Evolutionary conservation across 1,140 invertebrate species (phyloP).

Genomic region (Caenorhabditis tropicalis): DNA sequence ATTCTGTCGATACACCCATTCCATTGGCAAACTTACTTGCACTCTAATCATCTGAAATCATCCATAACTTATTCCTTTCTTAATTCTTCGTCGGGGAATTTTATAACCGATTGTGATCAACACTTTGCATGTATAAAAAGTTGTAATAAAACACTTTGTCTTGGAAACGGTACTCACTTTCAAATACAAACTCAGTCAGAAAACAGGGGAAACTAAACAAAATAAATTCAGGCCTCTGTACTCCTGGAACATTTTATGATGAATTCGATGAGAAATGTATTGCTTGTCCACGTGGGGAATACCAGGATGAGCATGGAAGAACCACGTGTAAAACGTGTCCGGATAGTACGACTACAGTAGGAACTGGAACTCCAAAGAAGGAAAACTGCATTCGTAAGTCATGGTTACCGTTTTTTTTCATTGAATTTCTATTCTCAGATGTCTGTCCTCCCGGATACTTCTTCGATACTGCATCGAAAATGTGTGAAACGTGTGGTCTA

Average conservation of each 20-base stretch:
- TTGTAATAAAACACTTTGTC: constrained; percentile 4
- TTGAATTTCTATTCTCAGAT: constrained; percentile 17
- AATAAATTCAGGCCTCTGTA: too few species aligned
- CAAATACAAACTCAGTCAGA: neutral
- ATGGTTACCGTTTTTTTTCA: neutral
- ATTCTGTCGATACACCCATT: constrained; percentile 10
- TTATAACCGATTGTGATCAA: constrained; percentile 15
- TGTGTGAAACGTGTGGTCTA: constrained; percentile 47
- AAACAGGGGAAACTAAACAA: too few species aligned
- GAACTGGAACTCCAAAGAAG: neutral
- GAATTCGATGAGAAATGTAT: constrained; percentile 34
- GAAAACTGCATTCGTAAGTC: constrained; percentile 46
- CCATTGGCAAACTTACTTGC: constrained; percentile 21
- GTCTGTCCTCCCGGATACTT: constrained; percentile 47
- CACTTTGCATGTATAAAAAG: constrained; percentile 26
- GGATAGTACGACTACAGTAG: constrained; percentile 43
- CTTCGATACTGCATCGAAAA: constrained; percentile 29
- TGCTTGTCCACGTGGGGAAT: constrained; percentile 38
- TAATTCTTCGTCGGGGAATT: neutral
- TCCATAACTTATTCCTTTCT: neutral
- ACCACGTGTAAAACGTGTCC: constrained; percentile 45
- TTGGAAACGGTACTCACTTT: neutral
- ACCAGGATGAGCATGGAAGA: constrained; percentile 48
- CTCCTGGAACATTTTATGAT: constrained; percentile 45
- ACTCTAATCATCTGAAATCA: constrained; percentile 36